Conservation (phyloP, 2,888 invertebrate species). For the Andrena camellia region DNA sequence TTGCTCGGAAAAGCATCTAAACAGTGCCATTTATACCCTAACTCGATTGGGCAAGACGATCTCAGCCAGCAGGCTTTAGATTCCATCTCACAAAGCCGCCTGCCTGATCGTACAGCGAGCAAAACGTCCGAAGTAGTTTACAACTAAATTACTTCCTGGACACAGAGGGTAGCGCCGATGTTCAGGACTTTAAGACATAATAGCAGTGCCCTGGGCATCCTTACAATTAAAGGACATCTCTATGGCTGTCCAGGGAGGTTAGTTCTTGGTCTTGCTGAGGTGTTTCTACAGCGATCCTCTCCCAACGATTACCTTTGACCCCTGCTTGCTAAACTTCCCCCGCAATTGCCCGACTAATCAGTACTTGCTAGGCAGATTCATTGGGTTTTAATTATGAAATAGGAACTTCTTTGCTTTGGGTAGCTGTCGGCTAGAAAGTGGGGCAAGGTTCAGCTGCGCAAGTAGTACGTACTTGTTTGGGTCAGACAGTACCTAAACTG, state of each 20-base stretch:
- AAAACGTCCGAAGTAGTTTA: slow-evolving; percentile 37
- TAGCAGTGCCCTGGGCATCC: slow-evolving; percentile 20
- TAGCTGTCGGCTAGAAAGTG: too few species aligned
- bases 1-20: background rate
- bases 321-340: background rate
- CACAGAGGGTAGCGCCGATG: background rate
- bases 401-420: too few species aligned
- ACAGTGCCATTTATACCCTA: background rate
- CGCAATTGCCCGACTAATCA: background rate
- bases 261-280: slow-evolving; percentile 33
- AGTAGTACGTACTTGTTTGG: too few species aligned
- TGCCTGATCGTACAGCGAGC: slow-evolving; percentile 14
- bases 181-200: slow-evolving; percentile 34
- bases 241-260: slow-evolving; percentile 24
- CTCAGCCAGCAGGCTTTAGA: slow-evolving; percentile 6
- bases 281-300: background rate
- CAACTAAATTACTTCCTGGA: slow-evolving; percentile 28
- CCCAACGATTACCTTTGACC: background rate
- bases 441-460: too few species aligned
- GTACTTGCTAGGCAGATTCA: background rate
- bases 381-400: too few species aligned
- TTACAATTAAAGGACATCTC: slow-evolving; percentile 24
- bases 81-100: slow-evolving; percentile 6
- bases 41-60: background rate
- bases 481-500: too few species aligned